These are phyloP conservation scores for Pachycephus smyrnensis DNA, from an alignment of 2,888 invertebrate genomes.

Conservation along the genomic window DNA sequence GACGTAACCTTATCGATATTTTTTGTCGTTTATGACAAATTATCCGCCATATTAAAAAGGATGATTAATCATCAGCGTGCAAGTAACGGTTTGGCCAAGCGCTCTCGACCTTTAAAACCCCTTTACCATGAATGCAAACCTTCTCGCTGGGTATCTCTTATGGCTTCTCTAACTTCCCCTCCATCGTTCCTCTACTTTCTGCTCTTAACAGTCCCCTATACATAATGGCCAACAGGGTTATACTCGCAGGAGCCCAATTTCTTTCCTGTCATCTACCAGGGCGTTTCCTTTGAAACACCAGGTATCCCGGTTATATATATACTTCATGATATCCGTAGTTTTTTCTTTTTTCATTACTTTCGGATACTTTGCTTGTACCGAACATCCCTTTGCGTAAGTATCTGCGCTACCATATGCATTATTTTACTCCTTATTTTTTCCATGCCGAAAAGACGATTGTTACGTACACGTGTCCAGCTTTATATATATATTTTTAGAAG, in stretches of 20 bases:
- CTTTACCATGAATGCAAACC: not conserved
- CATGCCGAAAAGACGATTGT: not conserved
- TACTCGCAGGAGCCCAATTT: not conserved
- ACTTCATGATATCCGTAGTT: not conserved
- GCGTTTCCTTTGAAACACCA: not conserved
- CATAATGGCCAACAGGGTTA: not conserved
- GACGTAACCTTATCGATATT: constrained; percentile 14
- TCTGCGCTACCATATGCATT: not conserved
- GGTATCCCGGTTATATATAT: not conserved
- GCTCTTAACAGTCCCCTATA: not conserved
- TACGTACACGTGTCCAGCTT: not conserved
- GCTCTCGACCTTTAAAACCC: constrained; percentile 2
- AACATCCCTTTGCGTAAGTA: not conserved
- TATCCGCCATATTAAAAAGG: constrained; percentile 10
- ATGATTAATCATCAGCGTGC: constrained; percentile 16
- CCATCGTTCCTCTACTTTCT: not conserved
- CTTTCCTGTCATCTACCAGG: not conserved
- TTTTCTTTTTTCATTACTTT: not conserved
- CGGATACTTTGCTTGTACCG: not conserved
- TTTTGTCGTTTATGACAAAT: constrained; percentile 18
- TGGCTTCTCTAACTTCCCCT: not conserved
- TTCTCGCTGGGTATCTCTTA: not conserved
- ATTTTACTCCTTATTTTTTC: not conserved
- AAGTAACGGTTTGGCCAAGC: not conserved
- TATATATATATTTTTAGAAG: too few species aligned